These are phyloP conservation scores for Drosophila differens DNA, from an alignment of 2,888 invertebrate species.

Conservation along the genomic window DNA sequence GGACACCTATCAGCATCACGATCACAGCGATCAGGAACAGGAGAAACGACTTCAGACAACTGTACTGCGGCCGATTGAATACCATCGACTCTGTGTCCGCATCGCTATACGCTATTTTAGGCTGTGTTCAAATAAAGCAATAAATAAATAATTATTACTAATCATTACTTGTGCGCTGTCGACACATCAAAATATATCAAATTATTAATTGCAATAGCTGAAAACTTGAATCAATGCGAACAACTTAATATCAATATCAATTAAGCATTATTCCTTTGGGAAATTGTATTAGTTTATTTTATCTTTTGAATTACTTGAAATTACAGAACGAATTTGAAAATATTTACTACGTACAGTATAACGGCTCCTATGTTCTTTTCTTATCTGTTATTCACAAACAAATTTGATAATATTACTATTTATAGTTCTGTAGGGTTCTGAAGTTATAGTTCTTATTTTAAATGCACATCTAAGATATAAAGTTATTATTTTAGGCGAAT, in stretches of 20 bases:
- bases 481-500: background rate
- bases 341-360: background rate
- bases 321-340: background rate
- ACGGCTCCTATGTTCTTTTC: background rate
- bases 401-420: background rate
- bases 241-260: background rate
- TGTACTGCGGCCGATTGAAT: constrained; percentile 86
- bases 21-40: constrained; percentile 89
- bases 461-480: background rate
- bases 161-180: background rate
- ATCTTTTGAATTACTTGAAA: background rate
- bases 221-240: background rate
- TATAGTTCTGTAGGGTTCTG: background rate
- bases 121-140: constrained; percentile 32
- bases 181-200: background rate
- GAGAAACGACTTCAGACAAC: constrained; percentile 88
- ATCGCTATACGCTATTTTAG: constrained; percentile 71
- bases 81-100: constrained; percentile 85
- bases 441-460: background rate
- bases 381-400: background rate
- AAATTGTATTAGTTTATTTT: background rate
- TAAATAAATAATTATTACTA: background rate
- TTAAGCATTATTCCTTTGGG: background rate
- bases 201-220: background rate
- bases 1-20: constrained; percentile 90